These are phyloP conservation scores for Seladonia tumulorum DNA, from an alignment of 2,888 invertebrate genomes.

Conservation along the genomic window DNA sequence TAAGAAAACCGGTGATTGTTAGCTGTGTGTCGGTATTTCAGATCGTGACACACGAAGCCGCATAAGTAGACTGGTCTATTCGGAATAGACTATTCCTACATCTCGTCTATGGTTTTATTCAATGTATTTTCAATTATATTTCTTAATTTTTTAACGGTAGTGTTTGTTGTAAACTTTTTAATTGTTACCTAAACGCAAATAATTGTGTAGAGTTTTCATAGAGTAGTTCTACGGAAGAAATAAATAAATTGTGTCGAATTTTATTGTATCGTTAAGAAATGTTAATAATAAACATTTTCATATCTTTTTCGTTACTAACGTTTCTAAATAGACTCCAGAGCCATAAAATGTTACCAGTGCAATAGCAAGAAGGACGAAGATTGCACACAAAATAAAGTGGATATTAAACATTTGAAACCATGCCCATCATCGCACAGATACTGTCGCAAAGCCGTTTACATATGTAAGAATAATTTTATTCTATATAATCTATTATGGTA, in stretches of 20 bases:
- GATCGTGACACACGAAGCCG: too few relatives aligned
- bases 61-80: too few relatives aligned
- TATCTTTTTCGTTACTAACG: not conserved
- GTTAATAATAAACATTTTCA: not conserved
- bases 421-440: slow-evolving; percentile 69
- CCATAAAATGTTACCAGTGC: slow-evolving; percentile 76
- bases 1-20: too few relatives aligned
- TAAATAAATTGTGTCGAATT: not conserved
- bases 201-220: not conserved
- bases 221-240: not conserved
- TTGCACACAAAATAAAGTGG: slow-evolving; percentile 64
- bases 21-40: too few relatives aligned
- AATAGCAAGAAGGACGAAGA: slow-evolving; percentile 67
- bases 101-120: too few relatives aligned
- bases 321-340: slow-evolving; percentile 64
- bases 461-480: slow-evolving; percentile 63
- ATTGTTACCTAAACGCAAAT: not conserved
- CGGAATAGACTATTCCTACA: too few relatives aligned
- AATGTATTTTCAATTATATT: not conserved
- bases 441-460: slow-evolving; percentile 74
- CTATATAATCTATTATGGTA: not conserved
- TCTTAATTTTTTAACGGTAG: not conserved
- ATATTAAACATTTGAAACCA: slow-evolving; percentile 66
- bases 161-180: not conserved
- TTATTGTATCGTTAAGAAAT: not conserved